Percentiles rank a stretch among this genome's conserved stretches.
phyloP scores from a whole-genome alignment of 2,888 invertebrate species.

The Cheilosia soror region DNA sequence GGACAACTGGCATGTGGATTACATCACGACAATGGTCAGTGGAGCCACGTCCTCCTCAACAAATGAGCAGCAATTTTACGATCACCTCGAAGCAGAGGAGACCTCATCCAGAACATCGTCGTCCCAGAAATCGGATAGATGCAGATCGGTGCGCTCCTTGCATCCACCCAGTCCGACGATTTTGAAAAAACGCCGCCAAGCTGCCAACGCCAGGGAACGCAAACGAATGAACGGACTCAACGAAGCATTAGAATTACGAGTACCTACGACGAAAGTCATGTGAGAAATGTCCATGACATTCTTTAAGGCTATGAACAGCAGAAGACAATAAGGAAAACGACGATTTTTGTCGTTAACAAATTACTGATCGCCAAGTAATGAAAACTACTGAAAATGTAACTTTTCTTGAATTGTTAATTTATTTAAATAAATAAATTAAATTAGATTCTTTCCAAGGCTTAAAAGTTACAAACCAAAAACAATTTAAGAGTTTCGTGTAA shows the following conservation, averaged over 20 bases:
- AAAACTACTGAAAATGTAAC: no score
- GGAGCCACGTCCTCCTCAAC: neutral
- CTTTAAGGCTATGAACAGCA: no score
- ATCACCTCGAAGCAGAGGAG: slow-evolving; percentile 48
- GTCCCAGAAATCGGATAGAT: slow-evolving; percentile 23
- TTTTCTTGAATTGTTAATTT: no score
- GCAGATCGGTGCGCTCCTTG: slow-evolving; percentile 12
- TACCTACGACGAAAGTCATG: no score
- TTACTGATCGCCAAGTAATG: no score
- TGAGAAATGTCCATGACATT: no score
- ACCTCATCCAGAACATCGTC: slow-evolving; percentile 52
- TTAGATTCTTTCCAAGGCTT: no score
- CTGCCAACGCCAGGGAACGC: slow-evolving; percentile 90
- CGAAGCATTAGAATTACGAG: slow-evolving; percentile 91
- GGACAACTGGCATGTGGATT: slow-evolving; percentile 67
- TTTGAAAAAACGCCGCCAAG: slow-evolving; percentile 87
- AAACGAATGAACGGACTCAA: slow-evolving; percentile 91
- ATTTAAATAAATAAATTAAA: no score
- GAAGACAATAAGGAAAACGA: no score
- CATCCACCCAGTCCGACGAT: slow-evolving; percentile 85
- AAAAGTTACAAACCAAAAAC: no score
- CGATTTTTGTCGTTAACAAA: no score
- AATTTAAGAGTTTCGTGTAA: no score
- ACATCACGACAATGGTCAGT: slow-evolving; percentile 32
- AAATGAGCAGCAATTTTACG: slow-evolving; percentile 40